These are phyloP conservation scores for Athene cunicularia DNA, from an alignment of 2,113 vertebrate genomes.

Conservation along the genomic window DNA sequence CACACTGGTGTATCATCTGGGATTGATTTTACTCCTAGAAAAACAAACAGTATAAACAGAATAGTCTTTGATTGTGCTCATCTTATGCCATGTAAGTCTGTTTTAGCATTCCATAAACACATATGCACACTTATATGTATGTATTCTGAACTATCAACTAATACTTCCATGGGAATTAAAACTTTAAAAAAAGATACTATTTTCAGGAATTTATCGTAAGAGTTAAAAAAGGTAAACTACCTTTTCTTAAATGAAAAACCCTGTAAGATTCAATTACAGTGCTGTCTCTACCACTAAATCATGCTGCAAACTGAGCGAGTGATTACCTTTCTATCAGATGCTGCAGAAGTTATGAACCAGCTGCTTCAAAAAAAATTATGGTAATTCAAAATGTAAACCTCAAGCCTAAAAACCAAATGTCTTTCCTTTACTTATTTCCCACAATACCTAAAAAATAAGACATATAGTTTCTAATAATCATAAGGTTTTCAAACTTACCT, in stretches of 20 bases:
- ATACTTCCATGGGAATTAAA: background rate
- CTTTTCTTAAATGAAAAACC: background rate
- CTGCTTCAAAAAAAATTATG: accelerated
- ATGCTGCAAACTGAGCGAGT: background rate
- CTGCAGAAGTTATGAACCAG: background rate
- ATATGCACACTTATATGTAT: accelerated
- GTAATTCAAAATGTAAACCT: background rate
- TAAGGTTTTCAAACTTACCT: constrained; percentile 74
- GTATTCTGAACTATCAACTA: background rate
- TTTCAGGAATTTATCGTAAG: background rate
- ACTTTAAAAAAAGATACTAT: background rate
- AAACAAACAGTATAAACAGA: background rate
- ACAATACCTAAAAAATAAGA: background rate
- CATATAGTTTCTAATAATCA: background rate
- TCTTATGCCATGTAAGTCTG: accelerated
- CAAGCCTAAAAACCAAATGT: background rate
- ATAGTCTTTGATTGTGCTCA: background rate
- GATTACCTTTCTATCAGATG: background rate
- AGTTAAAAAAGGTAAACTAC: background rate
- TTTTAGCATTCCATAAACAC: background rate
- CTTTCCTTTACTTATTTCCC: background rate
- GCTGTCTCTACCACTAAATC: background rate
- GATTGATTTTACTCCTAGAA: constrained; percentile 88
- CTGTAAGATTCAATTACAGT: background rate
- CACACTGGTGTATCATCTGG: constrained; percentile 94